Evolutionary conservation across 1,140 invertebrate species (phyloP).

Genomic region (Macrosteles quadrilineatus): DNA sequence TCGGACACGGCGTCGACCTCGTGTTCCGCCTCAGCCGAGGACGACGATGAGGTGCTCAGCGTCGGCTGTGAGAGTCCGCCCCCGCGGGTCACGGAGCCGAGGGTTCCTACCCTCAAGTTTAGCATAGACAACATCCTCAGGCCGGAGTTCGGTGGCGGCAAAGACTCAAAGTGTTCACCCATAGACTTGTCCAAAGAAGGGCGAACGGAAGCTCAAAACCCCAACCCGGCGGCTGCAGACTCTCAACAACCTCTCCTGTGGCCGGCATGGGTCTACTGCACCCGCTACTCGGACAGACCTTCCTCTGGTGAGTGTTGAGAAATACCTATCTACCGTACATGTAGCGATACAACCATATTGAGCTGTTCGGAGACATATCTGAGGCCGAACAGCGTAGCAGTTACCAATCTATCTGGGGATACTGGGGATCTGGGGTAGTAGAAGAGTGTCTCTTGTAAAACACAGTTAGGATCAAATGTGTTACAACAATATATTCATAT

Average conservation of each 20-base stretch:
- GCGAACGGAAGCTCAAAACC: not conserved
- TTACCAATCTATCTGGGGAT: too few relatives aligned
- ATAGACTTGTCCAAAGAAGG: slow-evolving; percentile 35
- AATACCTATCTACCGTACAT: too few relatives aligned
- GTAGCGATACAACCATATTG: too few relatives aligned
- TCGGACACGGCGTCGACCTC: slow-evolving; percentile 19
- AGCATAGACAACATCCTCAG: slow-evolving; percentile 64
- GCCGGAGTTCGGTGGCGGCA: slow-evolving; percentile 60
- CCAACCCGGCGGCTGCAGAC: not conserved
- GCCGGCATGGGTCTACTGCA: slow-evolving; percentile 92
- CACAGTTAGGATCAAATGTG: too few relatives aligned
- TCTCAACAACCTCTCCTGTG: slow-evolving; percentile 51
- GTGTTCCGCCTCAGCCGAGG: slow-evolving; percentile 19
- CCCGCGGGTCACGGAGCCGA: slow-evolving; percentile 10
- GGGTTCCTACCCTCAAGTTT: slow-evolving; percentile 48
- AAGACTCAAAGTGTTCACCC: slow-evolving; percentile 24
- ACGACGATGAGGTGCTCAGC: slow-evolving; percentile 36
- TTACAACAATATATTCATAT: too few relatives aligned
- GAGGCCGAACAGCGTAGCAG: slow-evolving; percentile 7
- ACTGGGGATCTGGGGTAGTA: too few relatives aligned
- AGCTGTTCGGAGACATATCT: not conserved
- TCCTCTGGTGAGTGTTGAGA: slow-evolving; percentile 77
- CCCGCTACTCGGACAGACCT: slow-evolving; percentile 91
- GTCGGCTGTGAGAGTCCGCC: slow-evolving; percentile 37
- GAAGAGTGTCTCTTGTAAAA: too few relatives aligned